These are phyloP conservation scores for Pristionchus mayeri DNA, from an alignment of 2,888 invertebrate genomes.

Conservation along the genomic window DNA sequence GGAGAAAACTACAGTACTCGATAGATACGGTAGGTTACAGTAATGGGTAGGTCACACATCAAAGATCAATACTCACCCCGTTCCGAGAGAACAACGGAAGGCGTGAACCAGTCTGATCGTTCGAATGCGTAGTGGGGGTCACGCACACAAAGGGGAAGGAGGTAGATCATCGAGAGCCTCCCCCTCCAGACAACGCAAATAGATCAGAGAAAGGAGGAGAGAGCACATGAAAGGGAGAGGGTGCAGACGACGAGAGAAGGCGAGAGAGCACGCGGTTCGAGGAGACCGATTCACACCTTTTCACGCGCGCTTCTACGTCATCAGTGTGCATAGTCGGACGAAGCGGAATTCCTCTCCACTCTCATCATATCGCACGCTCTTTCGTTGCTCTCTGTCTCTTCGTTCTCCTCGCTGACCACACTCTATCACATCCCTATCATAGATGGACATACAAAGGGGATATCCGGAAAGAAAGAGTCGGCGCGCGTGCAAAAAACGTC, in stretches of 20 bases:
- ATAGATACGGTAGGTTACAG: neutral
- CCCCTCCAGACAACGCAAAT: slow-evolving; percentile 19
- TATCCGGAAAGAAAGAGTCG: slow-evolving; percentile 13
- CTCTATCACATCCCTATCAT: slow-evolving; percentile 20
- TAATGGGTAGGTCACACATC: neutral
- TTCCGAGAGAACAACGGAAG: neutral
- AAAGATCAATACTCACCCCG: slow-evolving; percentile 20
- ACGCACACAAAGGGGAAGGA: slow-evolving; percentile 14
- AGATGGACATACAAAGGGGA: slow-evolving; percentile 15
- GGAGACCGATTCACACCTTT: slow-evolving; percentile 28
- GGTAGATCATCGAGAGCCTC: slow-evolving; percentile 32
- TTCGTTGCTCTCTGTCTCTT: neutral
- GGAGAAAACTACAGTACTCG: neutral
- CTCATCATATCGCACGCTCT: neutral
- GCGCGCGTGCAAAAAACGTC: neutral
- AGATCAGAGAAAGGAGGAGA: slow-evolving; percentile 14
- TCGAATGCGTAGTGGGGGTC: neutral
- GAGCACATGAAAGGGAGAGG: slow-evolving; percentile 5
- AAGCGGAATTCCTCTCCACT: neutral
- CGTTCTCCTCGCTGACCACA: neutral
- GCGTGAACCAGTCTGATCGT: neutral
- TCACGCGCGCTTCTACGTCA: slow-evolving; percentile 24
- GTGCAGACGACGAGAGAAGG: neutral
- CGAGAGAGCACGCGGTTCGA: neutral
- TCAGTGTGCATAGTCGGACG: slow-evolving; percentile 3